phyloP scores from a whole-genome alignment of 2,797 vertebrate species.

The Todus mexicanus region DNA sequence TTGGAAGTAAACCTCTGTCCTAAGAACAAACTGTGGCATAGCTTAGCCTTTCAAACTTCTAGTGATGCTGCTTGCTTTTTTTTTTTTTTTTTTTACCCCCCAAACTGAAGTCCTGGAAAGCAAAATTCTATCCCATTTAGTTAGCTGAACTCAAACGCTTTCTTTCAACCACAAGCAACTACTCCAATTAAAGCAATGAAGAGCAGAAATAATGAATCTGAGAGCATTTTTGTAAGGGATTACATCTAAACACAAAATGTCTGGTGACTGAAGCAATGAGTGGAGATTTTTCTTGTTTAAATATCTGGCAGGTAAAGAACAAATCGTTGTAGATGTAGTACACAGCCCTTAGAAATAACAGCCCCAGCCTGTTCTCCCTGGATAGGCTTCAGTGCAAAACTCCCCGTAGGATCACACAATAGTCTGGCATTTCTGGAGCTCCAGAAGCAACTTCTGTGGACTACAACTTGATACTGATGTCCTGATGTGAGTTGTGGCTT shows the following conservation, averaged over 20 bases:
- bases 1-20: not conserved
- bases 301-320: not conserved
- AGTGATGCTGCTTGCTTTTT: not conserved
- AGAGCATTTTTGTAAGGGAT: not conserved
- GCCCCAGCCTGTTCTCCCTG: not conserved
- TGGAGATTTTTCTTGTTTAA: not conserved
- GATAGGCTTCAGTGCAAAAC: not conserved
- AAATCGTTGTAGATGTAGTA: not conserved
- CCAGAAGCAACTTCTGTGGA: not conserved
- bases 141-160: not conserved
- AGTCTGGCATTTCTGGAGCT: not conserved
- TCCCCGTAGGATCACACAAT: not conserved
- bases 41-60: not conserved
- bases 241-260: not conserved
- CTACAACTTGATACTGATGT: not conserved
- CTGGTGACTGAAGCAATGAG: not conserved
- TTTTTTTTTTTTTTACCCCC: no score
- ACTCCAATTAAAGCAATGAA: not conserved
- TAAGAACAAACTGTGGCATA: not conserved
- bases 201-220: not conserved
- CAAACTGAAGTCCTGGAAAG: not conserved
- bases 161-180: not conserved
- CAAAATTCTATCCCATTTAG: not conserved
- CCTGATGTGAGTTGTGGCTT: not conserved
- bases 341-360: not conserved